Base-by-base conservation (phyloP, 2,113 vertebrate species). In the Hippocampus zosterae region DNA sequence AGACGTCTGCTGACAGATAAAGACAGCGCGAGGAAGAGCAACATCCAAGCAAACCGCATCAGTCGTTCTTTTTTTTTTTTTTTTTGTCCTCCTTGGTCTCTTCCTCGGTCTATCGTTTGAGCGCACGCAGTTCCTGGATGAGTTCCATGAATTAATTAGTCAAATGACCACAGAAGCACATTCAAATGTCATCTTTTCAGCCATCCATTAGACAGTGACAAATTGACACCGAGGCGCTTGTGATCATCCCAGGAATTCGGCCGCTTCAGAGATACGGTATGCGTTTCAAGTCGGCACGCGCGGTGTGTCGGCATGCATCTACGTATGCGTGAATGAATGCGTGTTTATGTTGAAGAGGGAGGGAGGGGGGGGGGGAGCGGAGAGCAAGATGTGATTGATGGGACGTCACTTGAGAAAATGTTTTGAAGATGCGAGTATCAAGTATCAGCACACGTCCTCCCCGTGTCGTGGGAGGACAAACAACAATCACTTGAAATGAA, bases 361-460 rank as follows among this genome's bases (percentile, higher is more conserved):
- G n/a, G n/a, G 80, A 62, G 69, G 65, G 1, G n/a, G 73, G 62
- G 60, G 8, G 74, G 3, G 62, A 62, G n/a, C n/a, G 63, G 29
- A 70, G 65, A 81, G 66, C 71, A 37, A 69, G 73, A 70, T 69
- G 64, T 75, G 77, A 75, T 21, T 86, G 88, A 87, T 85, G 87
- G 87, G 69, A 74, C 56, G 78, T 82, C 85, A 75, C 84, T 81
- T 56, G 80, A 66, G 76, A 19, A 7, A 60, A 37, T 1, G 57
- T 71, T 86, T 76, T 82, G 79, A 88, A 76, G 77, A 18, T 2
- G 57, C 57, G 3, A 27, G 27, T n/a, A 50, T 50, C n/a, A 56
- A 23, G 53, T 11, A 59, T 59, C 25, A 33, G 57, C 15, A 18
- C 27, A 60, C 15, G 13, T 33, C 57, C 6, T 29, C 57, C 1